Evolutionary conservation across 2,888 invertebrate genomes (phyloP), one percentile per base, ranked within the genome.

Genomic region (Stegana nigrithorax): DNA sequence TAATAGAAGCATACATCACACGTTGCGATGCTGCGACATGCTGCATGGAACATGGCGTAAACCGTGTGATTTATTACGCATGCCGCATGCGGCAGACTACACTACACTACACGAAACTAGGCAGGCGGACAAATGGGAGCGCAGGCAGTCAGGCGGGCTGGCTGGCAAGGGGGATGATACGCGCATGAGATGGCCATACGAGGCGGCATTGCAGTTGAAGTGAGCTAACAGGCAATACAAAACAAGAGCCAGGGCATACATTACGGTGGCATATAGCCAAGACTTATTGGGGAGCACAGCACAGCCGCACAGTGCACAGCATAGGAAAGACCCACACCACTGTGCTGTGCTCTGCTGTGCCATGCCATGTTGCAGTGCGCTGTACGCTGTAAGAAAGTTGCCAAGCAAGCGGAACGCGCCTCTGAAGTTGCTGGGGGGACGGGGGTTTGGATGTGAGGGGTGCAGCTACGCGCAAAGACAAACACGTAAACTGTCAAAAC

Each of bases 41-140:
- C 75, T 73, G 75, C 79, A 78, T 76, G 79, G 79, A 81, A 84
- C 82, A 82, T 81, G 83, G 81, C 81, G 83, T 83, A 82, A 81
- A 81, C 77, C 81, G 74, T 65, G 76, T 84, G 85, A 85, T 85
- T 85, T 85, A 85, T 85, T 78, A 77, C 73, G 78, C 79, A 76
- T 78, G 79, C 78, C 78, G 81, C 75, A 75, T 75, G 70, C 73
- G 79, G 80, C 74, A n/a, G n/a, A n/a, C n/a, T n/a, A n/a, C n/a
- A n/a, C n/a, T n/a, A n/a, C n/a, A n/a, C n/a, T n/a, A n/a, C n/a
- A 67, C 69, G 69, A 71, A 72, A 74, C 72, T 69, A 75, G 73
- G 23, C 17, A 29, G 36, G 53, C n/a, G 53, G 53, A n/a, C 36
- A 36, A 3, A 21, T 14, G 36, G 5, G 73, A 71, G 67, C 67